Base-by-base conservation (phyloP, 2,113 vertebrate genomes). In the Rhabdornis inornatus region DNA sequence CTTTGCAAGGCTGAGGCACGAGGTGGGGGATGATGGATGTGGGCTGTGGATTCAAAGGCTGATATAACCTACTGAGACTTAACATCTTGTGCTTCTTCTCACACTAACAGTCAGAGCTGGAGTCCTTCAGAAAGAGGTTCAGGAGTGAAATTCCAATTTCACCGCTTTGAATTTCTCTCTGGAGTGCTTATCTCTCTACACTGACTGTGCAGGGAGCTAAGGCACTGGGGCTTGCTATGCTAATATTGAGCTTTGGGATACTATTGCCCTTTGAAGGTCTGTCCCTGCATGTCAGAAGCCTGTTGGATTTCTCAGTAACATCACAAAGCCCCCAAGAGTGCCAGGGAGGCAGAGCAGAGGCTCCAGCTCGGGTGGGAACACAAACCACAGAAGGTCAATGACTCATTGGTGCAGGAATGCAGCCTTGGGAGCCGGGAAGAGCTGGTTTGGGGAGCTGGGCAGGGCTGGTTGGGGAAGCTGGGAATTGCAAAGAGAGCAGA, bases 241-340 rank as follows among this genome's bases (percentile, higher is more conserved):
- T 65, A 77, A 80, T 86, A 45, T 4, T 65, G 71, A 89, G 68
- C 10, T 81, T 90, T 83, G 71, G 45, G 76, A 30, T 20, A n/a
- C 50, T 53, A 8, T 21, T 92, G 12, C 45, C 59, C 63, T 92
- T 94, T 88, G 72, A 89, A 95, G 87, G 31, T 61, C 24, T 89
- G 76, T 12, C 63, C 69, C 23, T 37, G 10, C 40, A 24, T 74
- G n/a, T 80, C 68, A 40, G 39, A 76, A 76, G 28, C 61, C 55
- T 83, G 60, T 4, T 83, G 63, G n/a, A 57, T 90, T 90, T 77
- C 3, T 1, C 37, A 45, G 40, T 10, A 61, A 15, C 49, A 30
- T 49, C 3, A 1, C n/a, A 47, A 88, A 83, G 40, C 11, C 50
- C 47, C 13, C 7, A 2, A 0, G 66, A 72, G 53, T 19, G 9